Percentiles rank a stretch among this genome's conserved stretches.
phyloP scores from a whole-genome alignment of 2,888 invertebrate species.

The Villa cingulata region DNA sequence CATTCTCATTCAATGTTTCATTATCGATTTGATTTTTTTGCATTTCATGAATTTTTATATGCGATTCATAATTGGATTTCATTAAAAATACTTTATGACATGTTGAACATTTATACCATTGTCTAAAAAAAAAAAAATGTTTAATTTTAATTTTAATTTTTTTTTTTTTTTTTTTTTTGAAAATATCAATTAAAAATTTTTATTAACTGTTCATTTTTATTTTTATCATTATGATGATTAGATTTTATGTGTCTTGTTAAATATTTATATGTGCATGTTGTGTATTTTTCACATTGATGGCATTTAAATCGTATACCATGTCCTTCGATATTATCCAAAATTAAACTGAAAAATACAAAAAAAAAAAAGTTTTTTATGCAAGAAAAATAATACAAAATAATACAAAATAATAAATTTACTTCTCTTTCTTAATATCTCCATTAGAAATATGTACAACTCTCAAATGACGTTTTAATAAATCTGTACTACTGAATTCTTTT shows the following conservation, averaged over 20 bases:
- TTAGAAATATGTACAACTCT: background rate
- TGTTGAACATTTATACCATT: background rate
- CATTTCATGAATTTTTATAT: background rate
- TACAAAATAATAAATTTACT: background rate
- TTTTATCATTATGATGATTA: background rate
- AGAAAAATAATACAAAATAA: background rate
- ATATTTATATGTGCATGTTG: background rate
- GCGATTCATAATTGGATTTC: background rate
- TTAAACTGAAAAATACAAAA: background rate
- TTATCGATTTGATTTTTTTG: background rate
- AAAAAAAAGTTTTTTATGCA: background rate
- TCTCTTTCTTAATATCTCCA: background rate
- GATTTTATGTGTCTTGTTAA: background rate
- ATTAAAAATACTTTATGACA: background rate
- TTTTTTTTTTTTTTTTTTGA: no score
- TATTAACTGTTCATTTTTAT: background rate
- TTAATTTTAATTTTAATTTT: background rate
- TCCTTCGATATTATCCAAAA: background rate
- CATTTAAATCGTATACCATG: background rate
- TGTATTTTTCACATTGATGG: background rate
- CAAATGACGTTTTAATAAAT: background rate
- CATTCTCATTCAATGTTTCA: no score
- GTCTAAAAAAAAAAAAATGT: background rate
- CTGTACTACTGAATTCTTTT: background rate
- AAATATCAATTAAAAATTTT: background rate